Evolutionary conservation across 2,797 vertebrate genomes (phyloP).

Genomic region (Petrocephalus sullivani): DNA sequence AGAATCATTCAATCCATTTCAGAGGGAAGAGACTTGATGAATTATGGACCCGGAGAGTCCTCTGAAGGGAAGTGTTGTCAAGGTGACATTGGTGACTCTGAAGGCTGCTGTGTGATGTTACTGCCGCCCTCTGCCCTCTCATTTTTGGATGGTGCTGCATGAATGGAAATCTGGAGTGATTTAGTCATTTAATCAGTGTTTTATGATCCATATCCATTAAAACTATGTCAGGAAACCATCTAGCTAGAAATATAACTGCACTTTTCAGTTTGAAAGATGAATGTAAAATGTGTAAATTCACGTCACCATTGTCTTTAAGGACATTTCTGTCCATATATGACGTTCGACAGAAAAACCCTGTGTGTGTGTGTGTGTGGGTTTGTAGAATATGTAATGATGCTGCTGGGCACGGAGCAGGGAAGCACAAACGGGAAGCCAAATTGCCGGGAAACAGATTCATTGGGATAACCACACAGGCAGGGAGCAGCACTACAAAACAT

Average conservation of each 20-base stretch:
- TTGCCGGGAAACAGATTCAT: too few relatives aligned
- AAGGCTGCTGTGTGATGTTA: background rate
- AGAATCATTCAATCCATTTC: constrained; percentile 8
- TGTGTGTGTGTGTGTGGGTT: background rate
- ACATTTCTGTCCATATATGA: background rate
- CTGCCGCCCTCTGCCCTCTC: background rate
- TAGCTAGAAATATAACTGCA: background rate
- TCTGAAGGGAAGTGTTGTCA: background rate
- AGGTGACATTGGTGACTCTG: background rate
- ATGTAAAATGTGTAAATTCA: background rate
- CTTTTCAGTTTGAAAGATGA: background rate
- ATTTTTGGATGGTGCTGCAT: background rate
- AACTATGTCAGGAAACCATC: background rate
- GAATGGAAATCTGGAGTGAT: background rate
- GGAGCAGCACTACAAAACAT: too few relatives aligned
- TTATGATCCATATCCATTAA: background rate
- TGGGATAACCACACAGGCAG: too few relatives aligned
- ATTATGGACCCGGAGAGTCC: background rate
- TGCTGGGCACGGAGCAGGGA: too few relatives aligned
- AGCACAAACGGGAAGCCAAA: too few relatives aligned
- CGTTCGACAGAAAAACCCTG: background rate
- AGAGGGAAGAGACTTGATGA: background rate
- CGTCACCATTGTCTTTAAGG: background rate
- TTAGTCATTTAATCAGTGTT: background rate
- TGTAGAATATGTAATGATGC: too few relatives aligned